phyloP scores from a whole-genome alignment of 1,140 invertebrate genomes.

The Muscidifurax raptorellus region DNA sequence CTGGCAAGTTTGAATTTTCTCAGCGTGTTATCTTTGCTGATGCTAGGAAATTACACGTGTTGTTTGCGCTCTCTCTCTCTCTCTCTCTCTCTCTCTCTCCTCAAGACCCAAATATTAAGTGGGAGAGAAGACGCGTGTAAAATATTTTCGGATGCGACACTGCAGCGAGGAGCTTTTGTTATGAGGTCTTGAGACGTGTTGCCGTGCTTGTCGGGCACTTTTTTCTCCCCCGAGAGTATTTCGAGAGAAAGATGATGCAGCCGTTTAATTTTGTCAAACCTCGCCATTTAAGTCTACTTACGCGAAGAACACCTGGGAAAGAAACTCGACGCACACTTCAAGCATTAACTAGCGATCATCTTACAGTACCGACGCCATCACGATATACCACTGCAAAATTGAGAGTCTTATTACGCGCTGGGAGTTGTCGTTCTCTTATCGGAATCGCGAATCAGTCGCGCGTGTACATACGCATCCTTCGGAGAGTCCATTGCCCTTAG shows the following conservation, averaged over 20 bases:
- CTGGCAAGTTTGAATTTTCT: not conserved
- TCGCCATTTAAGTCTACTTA: no score
- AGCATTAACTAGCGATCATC: not conserved
- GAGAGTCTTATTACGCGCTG: not conserved
- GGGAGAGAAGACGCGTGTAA: not conserved
- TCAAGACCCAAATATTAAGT: conserved; percentile 14
- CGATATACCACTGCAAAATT: not conserved
- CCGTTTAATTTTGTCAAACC: not conserved
- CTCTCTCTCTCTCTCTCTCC: no score
- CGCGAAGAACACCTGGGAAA: no score
- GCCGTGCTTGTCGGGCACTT: not conserved
- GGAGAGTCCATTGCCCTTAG: conserved; percentile 41
- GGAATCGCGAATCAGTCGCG: conserved; percentile 19
- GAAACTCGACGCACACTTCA: not conserved
- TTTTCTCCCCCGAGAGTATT: not conserved
- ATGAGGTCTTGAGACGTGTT: not conserved
- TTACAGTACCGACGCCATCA: not conserved
- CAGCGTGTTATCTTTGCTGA: conserved; percentile 18
- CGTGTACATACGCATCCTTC: not conserved
- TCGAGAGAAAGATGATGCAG: not conserved
- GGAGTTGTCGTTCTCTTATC: not conserved
- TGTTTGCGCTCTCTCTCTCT: not conserved
- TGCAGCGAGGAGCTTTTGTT: not conserved
- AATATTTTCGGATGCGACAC: conserved; percentile 17
- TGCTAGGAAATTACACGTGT: conserved; percentile 1